Evolutionary conservation across 2,113 vertebrate genomes (phyloP), one percentile per base, ranked within the genome.

Genomic region (Scopus umbretta): DNA sequence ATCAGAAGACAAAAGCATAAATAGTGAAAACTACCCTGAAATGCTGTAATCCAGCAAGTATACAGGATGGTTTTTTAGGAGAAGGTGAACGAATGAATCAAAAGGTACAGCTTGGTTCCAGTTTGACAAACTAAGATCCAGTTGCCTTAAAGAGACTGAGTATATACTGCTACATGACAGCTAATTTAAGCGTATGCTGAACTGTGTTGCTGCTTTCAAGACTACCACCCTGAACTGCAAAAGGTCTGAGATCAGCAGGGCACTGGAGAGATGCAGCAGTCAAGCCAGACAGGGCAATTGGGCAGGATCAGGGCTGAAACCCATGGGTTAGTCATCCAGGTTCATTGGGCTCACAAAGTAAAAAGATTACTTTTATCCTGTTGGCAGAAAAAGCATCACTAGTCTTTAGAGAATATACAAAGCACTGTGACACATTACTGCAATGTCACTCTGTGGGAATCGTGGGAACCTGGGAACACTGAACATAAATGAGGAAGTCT

Each of bases 1-100:
- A 96, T 89, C 76, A 87, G 75, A 94, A 95, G 68, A 86, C 83
- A 47, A 80, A 86, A 88, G 68, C 75, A 81, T 61, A 84, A 94
- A 65, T 81, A 91, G 65, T 7, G 4, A 74, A 88, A 93, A 62
- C 13, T 73, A 88, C 26, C 11, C 40, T 55, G 67, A 88, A 93
- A 83, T 34, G 2, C 68, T 5, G 1, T 70, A 70, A 78, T n/a
- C 16, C 23, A 4, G 1, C 42, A 70, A 61, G 17, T 86, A 30
- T 30, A 73, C 5, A 22, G 15, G n/a, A 50, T 76, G 65, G 7
- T 27, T 40, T 79, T 74, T 93, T 62, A 45, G 17, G 29, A 58
- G 11, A 6, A 6, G 3, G 4, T 76, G n/a, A 92, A 66, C 17
- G 83, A 79, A 65, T 62, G 1, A 53, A 65, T 82, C 34, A 49